These are phyloP conservation scores for Caligus rogercresseyi DNA, from an alignment of 1,140 invertebrate genomes.

Conservation along the genomic window DNA sequence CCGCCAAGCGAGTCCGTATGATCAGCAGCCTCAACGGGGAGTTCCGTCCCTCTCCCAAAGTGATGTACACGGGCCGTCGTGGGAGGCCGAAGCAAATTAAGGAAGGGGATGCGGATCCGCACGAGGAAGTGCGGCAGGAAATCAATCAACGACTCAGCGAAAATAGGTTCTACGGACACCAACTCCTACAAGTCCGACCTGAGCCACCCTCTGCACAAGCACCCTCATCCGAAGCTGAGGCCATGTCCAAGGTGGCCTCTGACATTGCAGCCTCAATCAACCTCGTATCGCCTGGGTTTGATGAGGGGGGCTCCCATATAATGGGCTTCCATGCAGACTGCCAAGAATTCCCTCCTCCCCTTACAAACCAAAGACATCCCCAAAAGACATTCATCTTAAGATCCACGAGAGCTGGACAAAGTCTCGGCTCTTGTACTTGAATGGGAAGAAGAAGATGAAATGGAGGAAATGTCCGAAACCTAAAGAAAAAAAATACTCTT, in stretches of 20 bases:
- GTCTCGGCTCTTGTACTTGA: background rate
- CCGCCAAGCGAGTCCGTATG: background rate
- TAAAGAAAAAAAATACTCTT: too few species aligned
- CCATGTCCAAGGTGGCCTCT: background rate
- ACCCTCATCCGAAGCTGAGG: background rate
- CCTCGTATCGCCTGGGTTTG: background rate
- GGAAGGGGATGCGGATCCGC: background rate
- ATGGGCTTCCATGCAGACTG: slow-evolving; percentile 2
- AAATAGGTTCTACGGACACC: background rate
- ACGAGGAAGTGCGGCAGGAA: background rate
- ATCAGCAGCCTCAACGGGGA: background rate
- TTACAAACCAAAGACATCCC: too few species aligned
- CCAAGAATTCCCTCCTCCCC: too few species aligned
- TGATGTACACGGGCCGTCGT: background rate
- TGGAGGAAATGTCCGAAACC: too few species aligned
- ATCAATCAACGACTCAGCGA: background rate
- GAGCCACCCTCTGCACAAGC: background rate
- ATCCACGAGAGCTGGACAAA: background rate
- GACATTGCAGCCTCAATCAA: background rate
- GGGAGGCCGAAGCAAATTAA: background rate
- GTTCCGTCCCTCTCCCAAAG: background rate
- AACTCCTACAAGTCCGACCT: background rate
- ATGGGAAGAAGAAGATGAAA: background rate
- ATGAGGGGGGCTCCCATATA: background rate
- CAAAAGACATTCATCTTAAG: too few species aligned